These are phyloP conservation scores for Euthynnus affinis DNA, from an alignment of 2,797 vertebrate genomes.

Conservation along the genomic window DNA sequence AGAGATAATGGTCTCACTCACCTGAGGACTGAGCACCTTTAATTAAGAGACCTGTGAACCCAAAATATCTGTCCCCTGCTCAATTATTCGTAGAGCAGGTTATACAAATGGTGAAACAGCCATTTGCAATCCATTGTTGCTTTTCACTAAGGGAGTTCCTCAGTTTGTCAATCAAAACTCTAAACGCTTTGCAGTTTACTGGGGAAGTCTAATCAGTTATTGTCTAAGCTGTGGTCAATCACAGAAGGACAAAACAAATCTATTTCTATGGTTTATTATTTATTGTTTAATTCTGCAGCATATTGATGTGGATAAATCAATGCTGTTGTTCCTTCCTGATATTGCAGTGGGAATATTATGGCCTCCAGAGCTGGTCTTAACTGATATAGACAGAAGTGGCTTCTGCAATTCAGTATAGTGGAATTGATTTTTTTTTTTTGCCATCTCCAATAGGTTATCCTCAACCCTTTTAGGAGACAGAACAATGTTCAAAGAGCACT, in stretches of 20 bases:
- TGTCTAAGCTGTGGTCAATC: slow-evolving; percentile 5
- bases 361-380: slow-evolving; percentile 22
- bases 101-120: slow-evolving; percentile 57
- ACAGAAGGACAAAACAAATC: not conserved
- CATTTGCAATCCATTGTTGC: not conserved
- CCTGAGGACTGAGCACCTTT: slow-evolving; percentile 68
- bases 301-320: slow-evolving; percentile 20
- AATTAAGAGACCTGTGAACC: slow-evolving; percentile 68
- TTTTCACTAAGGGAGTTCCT: slow-evolving; percentile 1
- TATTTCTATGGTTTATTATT: not conserved
- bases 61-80: slow-evolving; percentile 64
- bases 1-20: slow-evolving; percentile 78
- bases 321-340: slow-evolving; percentile 23
- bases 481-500: slow-evolving; percentile 53
- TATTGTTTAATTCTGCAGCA: slow-evolving; percentile 7
- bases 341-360: slow-evolving; percentile 42
- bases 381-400: slow-evolving; percentile 23
- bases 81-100: slow-evolving; percentile 58
- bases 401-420: slow-evolving; percentile 33
- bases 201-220: not conserved
- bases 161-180: not conserved
- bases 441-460: slow-evolving; percentile 63
- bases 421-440: slow-evolving; percentile 61
- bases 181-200: not conserved
- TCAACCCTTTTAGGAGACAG: slow-evolving; percentile 36